Base-by-base conservation (phyloP, 2,113 vertebrate genomes). In the Brachyhypopomus gauderio region DNA sequence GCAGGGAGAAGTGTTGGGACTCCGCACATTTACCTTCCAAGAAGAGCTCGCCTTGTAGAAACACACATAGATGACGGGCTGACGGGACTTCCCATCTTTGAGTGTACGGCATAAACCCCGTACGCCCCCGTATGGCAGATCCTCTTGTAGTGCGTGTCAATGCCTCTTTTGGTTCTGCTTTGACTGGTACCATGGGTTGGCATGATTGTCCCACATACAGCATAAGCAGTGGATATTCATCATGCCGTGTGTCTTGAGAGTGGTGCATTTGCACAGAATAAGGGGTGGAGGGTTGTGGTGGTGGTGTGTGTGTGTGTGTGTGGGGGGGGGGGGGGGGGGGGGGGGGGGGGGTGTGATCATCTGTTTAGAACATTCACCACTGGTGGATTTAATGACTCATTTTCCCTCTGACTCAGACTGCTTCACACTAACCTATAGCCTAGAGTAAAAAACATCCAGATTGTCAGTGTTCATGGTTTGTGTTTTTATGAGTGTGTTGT, bases 51-150 rank as follows among this genome's bases (percentile, higher is more conserved):
- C 72, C 79, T 79, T 71, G 69, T 56, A 63, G 2, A 64, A 58
- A 75, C 41, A 63, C 52, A 76, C 73, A 16, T 74, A 23, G 22
- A 85, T 75, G 80, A 82, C 80, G 79, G 36, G 71, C 72, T 82
- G 82, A 85, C 82, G 84, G 79, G 52, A 48, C 76, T 62, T 62
- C 79, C 69, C 11, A 22, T 9, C 2, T 58, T 36, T 0, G 23
- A 72, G 45, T 52, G 52, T 23, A 30, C 30, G 30, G 30, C n/a
- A n/a, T n/a, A n/a, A n/a, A n/a, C n/a, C n/a, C n/a, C n/a, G n/a
- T n/a, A n/a, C n/a, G n/a, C n/a, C n/a, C n/a, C n/a, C n/a, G 52
- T 23, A 30, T 3, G 30, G 30, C 30, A 3, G 45, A 14, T 52
- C 12, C 73, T 81, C 78, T 81, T 72, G 45, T 77, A 75, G n/a